phyloP scores from a whole-genome alignment of 2,888 invertebrate genomes.

The Macroteleia sp. region DNA sequence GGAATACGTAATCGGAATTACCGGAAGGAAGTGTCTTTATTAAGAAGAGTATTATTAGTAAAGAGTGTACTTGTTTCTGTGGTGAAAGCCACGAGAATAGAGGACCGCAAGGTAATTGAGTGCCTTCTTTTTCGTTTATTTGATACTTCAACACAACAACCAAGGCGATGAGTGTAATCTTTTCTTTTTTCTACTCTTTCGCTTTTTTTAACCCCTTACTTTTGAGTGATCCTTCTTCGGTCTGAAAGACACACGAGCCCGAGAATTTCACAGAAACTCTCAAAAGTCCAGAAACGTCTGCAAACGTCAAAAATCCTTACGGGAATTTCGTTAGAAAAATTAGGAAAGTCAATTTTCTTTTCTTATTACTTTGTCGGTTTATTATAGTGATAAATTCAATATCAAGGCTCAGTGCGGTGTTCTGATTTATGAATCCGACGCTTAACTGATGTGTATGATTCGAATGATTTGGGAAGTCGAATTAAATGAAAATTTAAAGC shows the following conservation, averaged over 20 bases:
- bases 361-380: constrained; percentile 26
- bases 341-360: constrained; percentile 27
- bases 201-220: constrained; percentile 28
- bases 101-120: constrained; percentile 28
- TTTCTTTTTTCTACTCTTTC: constrained; percentile 31
- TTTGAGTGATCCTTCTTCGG: constrained; percentile 34
- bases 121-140: constrained; percentile 29
- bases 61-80: constrained; percentile 32
- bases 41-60: too few species aligned
- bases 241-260: constrained; percentile 21
- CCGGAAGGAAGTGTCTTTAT: too few species aligned
- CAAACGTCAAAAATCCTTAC: constrained; percentile 20
- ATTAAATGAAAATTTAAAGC: constrained; percentile 38
- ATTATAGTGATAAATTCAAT: constrained; percentile 39
- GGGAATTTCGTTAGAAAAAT: constrained; percentile 31
- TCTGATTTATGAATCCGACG: constrained; percentile 35
- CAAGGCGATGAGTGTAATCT: constrained; percentile 25
- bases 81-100: constrained; percentile 19
- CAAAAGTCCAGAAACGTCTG: constrained; percentile 20
- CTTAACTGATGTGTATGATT: constrained; percentile 31
- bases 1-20: too few species aligned
- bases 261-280: constrained; percentile 27
- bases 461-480: constrained; percentile 31
- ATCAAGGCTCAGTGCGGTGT: constrained; percentile 17
- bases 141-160: constrained; percentile 36